phyloP scores from a whole-genome alignment of 2,113 vertebrate genomes.

The Triplophysa rosa region DNA sequence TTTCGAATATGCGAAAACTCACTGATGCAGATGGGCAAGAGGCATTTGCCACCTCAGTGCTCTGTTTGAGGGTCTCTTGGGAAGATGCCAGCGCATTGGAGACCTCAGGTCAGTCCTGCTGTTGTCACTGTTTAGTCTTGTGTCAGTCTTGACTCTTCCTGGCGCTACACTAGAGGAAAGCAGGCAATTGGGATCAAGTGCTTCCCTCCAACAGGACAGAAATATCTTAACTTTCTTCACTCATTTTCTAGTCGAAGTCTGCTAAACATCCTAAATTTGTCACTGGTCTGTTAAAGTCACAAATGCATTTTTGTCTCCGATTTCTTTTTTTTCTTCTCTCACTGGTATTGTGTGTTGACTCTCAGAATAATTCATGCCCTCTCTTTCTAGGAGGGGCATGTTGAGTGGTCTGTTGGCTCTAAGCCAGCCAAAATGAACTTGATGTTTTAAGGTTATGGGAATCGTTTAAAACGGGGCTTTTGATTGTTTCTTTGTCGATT shows the following conservation, averaged over 20 bases:
- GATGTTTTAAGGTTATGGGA: slow-evolving; percentile 4
- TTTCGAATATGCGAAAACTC: slow-evolving; percentile 34
- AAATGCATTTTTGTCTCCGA: neutral
- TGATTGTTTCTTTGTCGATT: neutral
- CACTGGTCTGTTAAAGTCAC: neutral
- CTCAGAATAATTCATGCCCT: neutral
- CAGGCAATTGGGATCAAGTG: neutral
- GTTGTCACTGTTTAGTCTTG: slow-evolving; percentile 10
- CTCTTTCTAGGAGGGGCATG: neutral
- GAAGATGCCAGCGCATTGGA: slow-evolving; percentile 8
- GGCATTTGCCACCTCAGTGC: neutral
- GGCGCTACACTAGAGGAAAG: slow-evolving; percentile 3
- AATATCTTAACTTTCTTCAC: neutral
- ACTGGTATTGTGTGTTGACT: neutral
- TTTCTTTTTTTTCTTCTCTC: neutral
- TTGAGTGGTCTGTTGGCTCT: slow-evolving; percentile 45
- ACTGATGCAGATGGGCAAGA: neutral
- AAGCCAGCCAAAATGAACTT: slow-evolving; percentile 3
- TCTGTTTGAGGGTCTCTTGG: neutral
- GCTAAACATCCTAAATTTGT: neutral
- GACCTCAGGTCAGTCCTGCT: neutral
- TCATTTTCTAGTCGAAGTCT: neutral
- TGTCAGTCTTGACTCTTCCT: slow-evolving; percentile 8
- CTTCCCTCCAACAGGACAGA: neutral
- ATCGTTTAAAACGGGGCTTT: neutral